Conservation (phyloP, 2,888 invertebrate genomes). For the Platynereis dumerilii region DNA sequence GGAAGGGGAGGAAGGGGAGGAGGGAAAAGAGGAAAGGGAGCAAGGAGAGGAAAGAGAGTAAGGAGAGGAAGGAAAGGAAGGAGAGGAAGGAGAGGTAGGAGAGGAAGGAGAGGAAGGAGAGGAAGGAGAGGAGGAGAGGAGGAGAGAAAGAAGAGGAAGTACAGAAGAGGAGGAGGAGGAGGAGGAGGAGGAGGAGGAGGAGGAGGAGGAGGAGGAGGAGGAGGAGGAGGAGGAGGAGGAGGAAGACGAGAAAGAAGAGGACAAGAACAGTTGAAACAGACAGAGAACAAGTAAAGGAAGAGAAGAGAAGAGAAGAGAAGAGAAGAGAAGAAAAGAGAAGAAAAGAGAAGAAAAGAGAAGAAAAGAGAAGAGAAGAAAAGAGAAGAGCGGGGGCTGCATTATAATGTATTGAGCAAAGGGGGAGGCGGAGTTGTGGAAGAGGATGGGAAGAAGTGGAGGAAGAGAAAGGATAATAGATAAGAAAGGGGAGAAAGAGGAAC, state of each 20-base stretch:
- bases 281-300: background rate
- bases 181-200: background rate
- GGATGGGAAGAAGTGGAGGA: too few relatives aligned
- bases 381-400: conserved; percentile 4
- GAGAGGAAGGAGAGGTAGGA: conserved; percentile 6
- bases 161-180: background rate
- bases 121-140: background rate
- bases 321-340: background rate
- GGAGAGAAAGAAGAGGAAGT: conserved; percentile 4
- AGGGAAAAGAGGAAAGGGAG: too few relatives aligned
- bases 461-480: too few relatives aligned
- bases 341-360: background rate
- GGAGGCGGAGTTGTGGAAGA: too few relatives aligned
- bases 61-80: background rate
- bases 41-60: conserved; percentile 7
- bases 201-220: background rate
- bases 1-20: too few relatives aligned
- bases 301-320: background rate
- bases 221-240: background rate
- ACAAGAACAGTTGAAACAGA: background rate
- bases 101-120: background rate
- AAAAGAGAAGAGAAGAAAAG: conserved; percentile 4
- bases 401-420: too few relatives aligned
- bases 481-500: too few relatives aligned
- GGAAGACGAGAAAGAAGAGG: background rate